A percentile compares a stretch with the other conserved stretches of the same genome.
phyloP scores from a whole-genome alignment of 2,113 vertebrate genomes.

The Mobula hypostoma region DNA sequence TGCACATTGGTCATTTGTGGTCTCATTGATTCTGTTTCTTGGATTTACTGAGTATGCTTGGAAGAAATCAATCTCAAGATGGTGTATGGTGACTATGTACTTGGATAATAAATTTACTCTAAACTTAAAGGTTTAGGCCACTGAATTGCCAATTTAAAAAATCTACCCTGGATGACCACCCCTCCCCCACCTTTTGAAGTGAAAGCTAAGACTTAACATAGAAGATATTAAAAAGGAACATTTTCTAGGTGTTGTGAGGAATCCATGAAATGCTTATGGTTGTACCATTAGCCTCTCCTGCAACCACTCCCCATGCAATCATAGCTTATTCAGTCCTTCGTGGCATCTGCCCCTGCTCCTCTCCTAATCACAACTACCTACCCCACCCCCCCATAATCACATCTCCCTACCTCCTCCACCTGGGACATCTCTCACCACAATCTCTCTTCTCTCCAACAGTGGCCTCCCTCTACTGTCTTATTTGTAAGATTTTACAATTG shows the following conservation, averaged over 20 bases:
- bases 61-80: too few relatives aligned
- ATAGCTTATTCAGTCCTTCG: background rate
- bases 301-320: background rate
- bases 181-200: background rate
- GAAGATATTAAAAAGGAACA: background rate
- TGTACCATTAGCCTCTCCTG: background rate
- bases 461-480: background rate
- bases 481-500: background rate
- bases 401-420: too few relatives aligned
- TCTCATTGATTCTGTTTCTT: too few relatives aligned
- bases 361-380: background rate
- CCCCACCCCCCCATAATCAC: background rate
- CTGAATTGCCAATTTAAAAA: background rate
- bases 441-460: background rate
- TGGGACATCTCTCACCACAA: background rate
- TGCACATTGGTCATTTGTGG: too few relatives aligned
- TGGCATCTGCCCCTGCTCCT: background rate
- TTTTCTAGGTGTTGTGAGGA: background rate
- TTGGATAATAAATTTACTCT: too few relatives aligned
- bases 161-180: background rate
- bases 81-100: too few relatives aligned
- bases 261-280: background rate
- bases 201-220: background rate
- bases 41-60: too few relatives aligned
- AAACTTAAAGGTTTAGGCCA: background rate